Percentiles rank a stretch among this genome's conserved stretches.
Conservation (phyloP, 2,113 vertebrate genomes). For the Nanger granti region DNA sequence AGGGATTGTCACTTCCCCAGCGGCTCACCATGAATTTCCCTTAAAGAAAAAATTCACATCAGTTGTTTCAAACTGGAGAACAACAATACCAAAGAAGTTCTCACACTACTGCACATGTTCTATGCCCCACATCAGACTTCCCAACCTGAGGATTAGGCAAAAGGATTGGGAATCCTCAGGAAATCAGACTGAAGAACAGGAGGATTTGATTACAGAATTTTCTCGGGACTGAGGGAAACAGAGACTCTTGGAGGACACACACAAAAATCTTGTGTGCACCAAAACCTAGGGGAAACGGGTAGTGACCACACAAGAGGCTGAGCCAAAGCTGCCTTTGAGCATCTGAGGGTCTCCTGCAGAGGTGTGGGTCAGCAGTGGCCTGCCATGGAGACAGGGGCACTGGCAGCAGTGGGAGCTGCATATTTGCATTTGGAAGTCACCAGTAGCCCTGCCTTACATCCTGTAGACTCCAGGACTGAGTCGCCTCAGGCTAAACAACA, state of each 20-base stretch:
- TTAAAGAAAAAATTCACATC: not conserved
- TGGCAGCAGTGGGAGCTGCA: not conserved
- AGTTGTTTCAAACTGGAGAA: not conserved
- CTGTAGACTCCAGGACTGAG: not conserved
- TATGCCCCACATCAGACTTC: not conserved
- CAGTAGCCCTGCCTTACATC: not conserved
- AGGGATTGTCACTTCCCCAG: not conserved
- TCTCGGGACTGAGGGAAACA: not conserved
- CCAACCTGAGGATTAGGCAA: not conserved
- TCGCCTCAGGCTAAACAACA: not conserved
- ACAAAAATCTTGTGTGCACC: not conserved
- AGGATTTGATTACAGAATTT: not conserved
- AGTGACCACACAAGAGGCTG: not conserved
- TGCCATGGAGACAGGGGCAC: not conserved
- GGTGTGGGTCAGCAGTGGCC: not conserved
- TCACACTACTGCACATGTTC: not conserved
- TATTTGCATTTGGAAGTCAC: not conserved
- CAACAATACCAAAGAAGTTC: not conserved
- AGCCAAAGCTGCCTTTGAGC: not conserved
- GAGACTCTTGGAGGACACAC: not conserved
- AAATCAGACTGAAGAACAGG: not conserved
- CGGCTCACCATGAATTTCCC: not conserved
- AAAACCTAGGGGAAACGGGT: not conserved
- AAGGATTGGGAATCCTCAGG: not conserved
- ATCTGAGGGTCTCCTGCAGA: not conserved